These are phyloP conservation scores for Apodemia duryi DNA, from an alignment of 2,888 invertebrate genomes.

Conservation along the genomic window DNA sequence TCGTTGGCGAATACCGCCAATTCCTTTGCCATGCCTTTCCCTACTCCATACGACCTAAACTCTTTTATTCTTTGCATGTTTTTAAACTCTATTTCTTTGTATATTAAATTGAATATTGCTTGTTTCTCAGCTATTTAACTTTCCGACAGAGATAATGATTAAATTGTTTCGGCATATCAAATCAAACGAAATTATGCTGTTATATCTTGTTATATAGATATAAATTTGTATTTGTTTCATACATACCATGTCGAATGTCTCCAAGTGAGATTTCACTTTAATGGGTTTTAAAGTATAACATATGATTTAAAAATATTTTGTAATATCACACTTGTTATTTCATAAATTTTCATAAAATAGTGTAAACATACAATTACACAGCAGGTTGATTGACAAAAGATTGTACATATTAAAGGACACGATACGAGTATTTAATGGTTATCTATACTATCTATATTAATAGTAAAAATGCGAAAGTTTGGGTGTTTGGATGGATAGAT, in stretches of 20 bases:
- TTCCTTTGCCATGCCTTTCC: constrained; percentile 60
- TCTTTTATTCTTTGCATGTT: constrained; percentile 34
- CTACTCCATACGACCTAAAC: constrained; percentile 54
- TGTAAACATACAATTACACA: neutral
- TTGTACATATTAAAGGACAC: too few relatives aligned
- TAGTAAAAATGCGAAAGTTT: too few relatives aligned
- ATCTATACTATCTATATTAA: too few relatives aligned
- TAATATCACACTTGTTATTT: neutral
- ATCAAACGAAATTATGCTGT: constrained; percentile 79
- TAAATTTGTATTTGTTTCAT: constrained; percentile 58
- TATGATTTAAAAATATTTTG: constrained; percentile 23
- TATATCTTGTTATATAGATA: constrained; percentile 76
- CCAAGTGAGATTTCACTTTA: constrained; percentile 61
- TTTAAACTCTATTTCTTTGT: constrained; percentile 39
- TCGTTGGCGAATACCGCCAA: constrained; percentile 77
- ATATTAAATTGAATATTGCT: constrained; percentile 38
- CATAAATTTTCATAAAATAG: neutral
- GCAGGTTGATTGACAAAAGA: too few relatives aligned
- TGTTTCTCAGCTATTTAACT: constrained; percentile 44
- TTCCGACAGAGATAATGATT: constrained; percentile 71
- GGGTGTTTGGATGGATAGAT: too few relatives aligned
- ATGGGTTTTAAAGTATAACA: constrained; percentile 42
- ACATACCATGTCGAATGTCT: constrained; percentile 56
- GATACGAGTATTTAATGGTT: too few relatives aligned
- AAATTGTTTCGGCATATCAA: constrained; percentile 79